These are phyloP conservation scores for Lepidocolaptes lacrymiger DNA, from an alignment of 2,797 vertebrate genomes.

Conservation along the genomic window DNA sequence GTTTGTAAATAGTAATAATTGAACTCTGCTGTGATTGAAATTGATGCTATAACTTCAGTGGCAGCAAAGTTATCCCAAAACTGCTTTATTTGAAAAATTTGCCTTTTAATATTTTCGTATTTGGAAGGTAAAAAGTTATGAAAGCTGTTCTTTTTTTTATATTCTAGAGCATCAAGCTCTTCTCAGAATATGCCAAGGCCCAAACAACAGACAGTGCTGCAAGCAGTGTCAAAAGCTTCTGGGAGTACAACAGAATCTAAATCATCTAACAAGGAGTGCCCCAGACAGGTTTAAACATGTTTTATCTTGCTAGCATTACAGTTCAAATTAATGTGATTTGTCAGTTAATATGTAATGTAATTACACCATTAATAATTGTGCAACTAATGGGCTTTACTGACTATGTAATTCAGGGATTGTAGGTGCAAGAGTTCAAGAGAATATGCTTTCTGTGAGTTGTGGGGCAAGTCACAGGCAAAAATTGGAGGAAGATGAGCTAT, in stretches of 20 bases:
- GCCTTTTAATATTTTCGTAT: neutral
- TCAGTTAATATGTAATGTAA: too few relatives aligned
- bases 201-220: conserved; percentile 47
- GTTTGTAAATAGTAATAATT: neutral
- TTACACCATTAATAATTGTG: neutral
- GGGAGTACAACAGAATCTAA: conserved; percentile 66
- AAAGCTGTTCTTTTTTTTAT: neutral
- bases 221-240: conserved; percentile 55
- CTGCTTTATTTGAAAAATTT: neutral
- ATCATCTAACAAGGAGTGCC: conserved; percentile 54
- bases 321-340: neutral
- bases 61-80: neutral
- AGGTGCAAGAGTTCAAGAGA: neutral
- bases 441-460: neutral
- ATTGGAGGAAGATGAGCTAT: neutral
- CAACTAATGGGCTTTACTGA: neutral
- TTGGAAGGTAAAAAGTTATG: neutral
- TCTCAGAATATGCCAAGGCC: conserved; percentile 77
- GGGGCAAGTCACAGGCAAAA: neutral
- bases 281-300: conserved; percentile 60
- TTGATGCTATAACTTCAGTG: neutral
- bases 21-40: neutral
- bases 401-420: neutral
- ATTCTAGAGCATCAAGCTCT: conserved; percentile 63
- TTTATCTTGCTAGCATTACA: neutral